Base-by-base conservation (phyloP, 2,113 vertebrate genomes). In the Semnornis frantzii region DNA sequence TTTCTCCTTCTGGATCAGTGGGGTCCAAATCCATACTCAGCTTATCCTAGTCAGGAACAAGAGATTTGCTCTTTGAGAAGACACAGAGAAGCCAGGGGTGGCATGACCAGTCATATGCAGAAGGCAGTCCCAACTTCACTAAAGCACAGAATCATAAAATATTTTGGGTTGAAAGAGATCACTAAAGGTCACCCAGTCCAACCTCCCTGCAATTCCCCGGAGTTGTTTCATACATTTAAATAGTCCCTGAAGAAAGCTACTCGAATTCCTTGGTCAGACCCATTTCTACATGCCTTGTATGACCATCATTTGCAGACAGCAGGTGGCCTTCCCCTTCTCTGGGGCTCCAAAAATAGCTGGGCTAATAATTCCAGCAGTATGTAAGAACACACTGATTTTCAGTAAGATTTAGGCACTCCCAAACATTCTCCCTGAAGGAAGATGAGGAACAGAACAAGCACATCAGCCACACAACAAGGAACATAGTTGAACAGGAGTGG, bases 101-200 rank as follows among this genome's bases (percentile, higher is more conserved):
- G 30, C 24, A 55, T 0, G 3, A 75, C 17, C 5, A 8, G 25
- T 12, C 3, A 1, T 12, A 8, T 2, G 63, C 28, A 8, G 3
- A 58, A n/a, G 39, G 52, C 1, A 0, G 9, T 44, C 13, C 9
- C 62, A 39, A 16, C 27, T 66, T 66, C 57, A 48, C 48, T 48
- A 48, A 48, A 48, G 48, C 48, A 57, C 28, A 57, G 28, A 57
- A 57, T 57, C 54, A 55, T 28, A 57, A 57, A 57, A 57, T 57
- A 15, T n/a, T 59, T n/a, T 59, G 18, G 17, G 31, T 33, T 59
- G 30, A 20, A 59, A n/a, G 20, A 30, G 18, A 59, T 20, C 58
- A 33, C 12, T 59, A 59, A 59, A 57, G 58, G 31, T 59, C 31
- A 59, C 19, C 16, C 19, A 20, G 11, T 59, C 18, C 31, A 59